Evolutionary conservation across 2,888 invertebrate genomes (phyloP), one percentile per base, ranked within the genome.

Genomic region (Oithona nana): DNA sequence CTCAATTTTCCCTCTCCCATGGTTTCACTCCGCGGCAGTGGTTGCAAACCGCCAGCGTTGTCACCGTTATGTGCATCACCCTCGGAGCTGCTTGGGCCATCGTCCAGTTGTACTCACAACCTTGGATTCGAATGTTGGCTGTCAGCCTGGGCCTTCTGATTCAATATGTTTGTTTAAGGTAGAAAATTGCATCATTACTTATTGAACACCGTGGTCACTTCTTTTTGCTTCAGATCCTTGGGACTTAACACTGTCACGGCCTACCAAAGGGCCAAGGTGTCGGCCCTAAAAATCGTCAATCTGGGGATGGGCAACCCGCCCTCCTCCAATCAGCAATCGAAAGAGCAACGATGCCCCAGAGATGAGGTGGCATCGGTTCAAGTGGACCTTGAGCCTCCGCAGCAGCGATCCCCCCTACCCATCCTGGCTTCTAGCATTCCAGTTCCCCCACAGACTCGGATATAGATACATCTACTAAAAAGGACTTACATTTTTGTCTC

Each of bases 211-310:
- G n/a, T n/a, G n/a, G n/a, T n/a, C n/a, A n/a, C n/a, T n/a, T n/a
- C n/a, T n/a, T n/a, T n/a, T n/a, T n/a, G n/a, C n/a, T n/a, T 3
- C 74, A 89, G 90, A 73, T 86, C 86, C 72, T 78, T 90, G 66
- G 86, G 88, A 65, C 82, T 86, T 72, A 88, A 87, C 70, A 88
- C 88, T 1, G 83, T 88, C 58, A 83, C 84, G 63, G 89, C 89
- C n/a, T 89, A 88, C 76, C 87, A 89, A 70, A 81, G 88, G 65
- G 89, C 90, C 68, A 88, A 86, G 75, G 86, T 89, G 13, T 88
- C 87, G 48, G 86, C 88, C 1, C 78, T 90, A 58, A 84, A 83
- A 70, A 90, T 92, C 68, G 76, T 81, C 58, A 75, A 74, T 50
- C 26, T 54, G 26, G 26, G 26, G 24, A 39, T 39, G 6, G 39